phyloP scores from a whole-genome alignment of 2,888 invertebrate genomes.

The Catotricha subobsoleta region DNA sequence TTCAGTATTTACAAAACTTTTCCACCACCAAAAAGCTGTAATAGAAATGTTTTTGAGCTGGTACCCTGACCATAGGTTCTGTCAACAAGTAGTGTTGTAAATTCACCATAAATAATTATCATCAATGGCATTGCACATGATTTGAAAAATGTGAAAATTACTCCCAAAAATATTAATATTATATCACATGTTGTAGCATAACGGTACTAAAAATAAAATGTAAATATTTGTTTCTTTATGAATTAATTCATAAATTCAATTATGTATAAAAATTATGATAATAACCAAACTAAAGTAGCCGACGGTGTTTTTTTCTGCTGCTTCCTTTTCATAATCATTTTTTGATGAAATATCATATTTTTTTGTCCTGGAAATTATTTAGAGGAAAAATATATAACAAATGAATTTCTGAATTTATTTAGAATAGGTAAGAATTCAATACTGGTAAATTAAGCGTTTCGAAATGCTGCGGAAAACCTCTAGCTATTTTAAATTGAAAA shows the following conservation, averaged over 20 bases:
- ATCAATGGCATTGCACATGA: slow-evolving; percentile 47
- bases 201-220: slow-evolving; percentile 27
- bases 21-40: slow-evolving; percentile 45
- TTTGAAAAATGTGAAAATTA: slow-evolving; percentile 40
- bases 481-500: too few species aligned
- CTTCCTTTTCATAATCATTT: neutral
- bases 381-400: too few species aligned
- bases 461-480: too few species aligned
- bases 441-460: too few species aligned
- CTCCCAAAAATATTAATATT: slow-evolving; percentile 34
- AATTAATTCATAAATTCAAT: neutral
- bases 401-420: too few species aligned
- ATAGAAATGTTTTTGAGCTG: slow-evolving; percentile 37
- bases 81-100: slow-evolving; percentile 50
- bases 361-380: neutral
- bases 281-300: slow-evolving; percentile 4
- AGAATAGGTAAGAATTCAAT: too few species aligned
- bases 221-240: neutral
- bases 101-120: slow-evolving; percentile 54
- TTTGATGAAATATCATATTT: neutral
- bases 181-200: slow-evolving; percentile 42
- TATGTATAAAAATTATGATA: neutral
- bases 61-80: slow-evolving; percentile 38
- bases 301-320: neutral
- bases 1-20: slow-evolving; percentile 31